Conservation (phyloP, 2,797 vertebrate genomes). For the Cynodonichthys magdalenae region DNA sequence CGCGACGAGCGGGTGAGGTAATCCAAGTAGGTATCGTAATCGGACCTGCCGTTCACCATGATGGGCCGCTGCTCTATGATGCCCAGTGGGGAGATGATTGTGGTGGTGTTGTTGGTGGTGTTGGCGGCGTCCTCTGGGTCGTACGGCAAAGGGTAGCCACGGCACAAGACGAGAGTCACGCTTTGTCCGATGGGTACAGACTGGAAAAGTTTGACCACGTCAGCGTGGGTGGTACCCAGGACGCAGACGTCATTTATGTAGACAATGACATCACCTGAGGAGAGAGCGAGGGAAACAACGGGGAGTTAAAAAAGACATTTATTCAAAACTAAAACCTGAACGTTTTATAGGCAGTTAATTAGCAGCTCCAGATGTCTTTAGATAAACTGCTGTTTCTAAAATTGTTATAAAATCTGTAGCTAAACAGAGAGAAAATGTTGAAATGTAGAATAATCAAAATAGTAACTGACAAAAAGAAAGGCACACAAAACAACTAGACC, state of each 20-base stretch:
- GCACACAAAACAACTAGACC: not conserved
- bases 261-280: conserved; percentile 95
- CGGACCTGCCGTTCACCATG: conserved; percentile 93
- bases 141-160: conserved; percentile 95
- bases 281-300: not conserved
- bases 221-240: conserved; percentile 96
- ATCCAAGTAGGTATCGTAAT: conserved; percentile 97
- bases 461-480: not conserved
- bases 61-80: conserved; percentile 95
- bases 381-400: no score
- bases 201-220: conserved; percentile 98
- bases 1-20: conserved; percentile 95
- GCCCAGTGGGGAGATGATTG: conserved; percentile 92
- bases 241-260: conserved; percentile 98
- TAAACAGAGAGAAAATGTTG: no score
- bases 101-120: conserved; percentile 76
- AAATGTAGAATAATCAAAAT: not conserved
- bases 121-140: conserved; percentile 90
- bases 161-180: conserved; percentile 94
- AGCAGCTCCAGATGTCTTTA: no score
- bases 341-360: no score
- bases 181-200: conserved; percentile 97
- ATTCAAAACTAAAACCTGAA: not conserved
- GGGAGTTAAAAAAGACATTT: not conserved
- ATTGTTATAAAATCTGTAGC: no score